Base-by-base conservation (phyloP, 2,888 invertebrate species). In the Stomorhina lunata region DNA sequence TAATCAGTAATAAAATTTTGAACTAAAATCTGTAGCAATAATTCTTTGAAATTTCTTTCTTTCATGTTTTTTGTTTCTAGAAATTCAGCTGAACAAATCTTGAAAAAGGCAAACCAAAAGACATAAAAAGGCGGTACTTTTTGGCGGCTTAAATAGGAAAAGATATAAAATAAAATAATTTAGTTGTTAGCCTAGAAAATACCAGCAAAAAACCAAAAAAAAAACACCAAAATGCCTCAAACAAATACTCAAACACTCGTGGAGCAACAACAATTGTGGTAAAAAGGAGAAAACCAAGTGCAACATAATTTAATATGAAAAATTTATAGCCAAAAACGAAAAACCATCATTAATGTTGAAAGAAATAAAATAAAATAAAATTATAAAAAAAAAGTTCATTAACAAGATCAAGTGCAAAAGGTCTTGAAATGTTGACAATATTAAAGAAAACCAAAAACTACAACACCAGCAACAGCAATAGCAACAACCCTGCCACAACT, bases 381-480 rank as follows among this genome's bases (percentile, higher is more conserved):
- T n/a, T n/a, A n/a, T n/a, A n/a, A 15, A 25, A 55, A 63, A 66
- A 83, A 83, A 71, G 83, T 84, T 84, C 84, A 84, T 81, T 84
- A 84, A 83, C 83, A 83, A 84, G 84, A 83, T 84, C 84, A 84
- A 84, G 84, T 84, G 84, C 84, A 84, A 76, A 82, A 82, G 82
- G 82, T 82, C 79, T 75, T 65, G 37, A 53, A 76, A 50, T 61
- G 79, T 71, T 82, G 75, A 79, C 82, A 79, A 71, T 65, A 71
- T 53, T 25, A n/a, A n/a, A 68, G 27, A 48, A 65, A 66, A 50
- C 25, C 50, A 43, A 43, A 29, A 37, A n/a, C n/a, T 15, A 10
- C 43, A 43, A 43, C 43, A 43, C 43, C 43, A 22, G 43, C n/a
- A 43, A 50, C 6, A 71, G 7, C 4, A 37, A 15, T 2, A 53